A percentile compares a stretch with the other conserved stretches of the same genome.
These are phyloP conservation scores for Pyrrhia umbra DNA, from an alignment of 2,888 invertebrate species.

Conservation along the genomic window DNA sequence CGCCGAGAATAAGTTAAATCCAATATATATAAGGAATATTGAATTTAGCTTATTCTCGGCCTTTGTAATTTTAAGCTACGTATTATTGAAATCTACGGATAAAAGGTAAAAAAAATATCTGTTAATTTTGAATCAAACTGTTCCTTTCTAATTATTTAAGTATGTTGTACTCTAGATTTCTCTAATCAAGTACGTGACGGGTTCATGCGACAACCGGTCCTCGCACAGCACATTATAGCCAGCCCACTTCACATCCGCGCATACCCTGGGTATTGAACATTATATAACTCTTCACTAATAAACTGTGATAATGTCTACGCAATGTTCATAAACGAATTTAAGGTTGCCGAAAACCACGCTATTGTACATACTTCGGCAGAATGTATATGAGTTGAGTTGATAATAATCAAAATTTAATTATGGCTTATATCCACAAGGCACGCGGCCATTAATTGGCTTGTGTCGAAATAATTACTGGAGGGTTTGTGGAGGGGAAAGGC, in stretches of 20 bases:
- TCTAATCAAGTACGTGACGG: slow-evolving; percentile 44
- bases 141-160: slow-evolving; percentile 11
- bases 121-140: neutral
- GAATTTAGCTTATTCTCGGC: neutral
- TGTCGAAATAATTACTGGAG: slow-evolving; percentile 73
- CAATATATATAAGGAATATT: too few species aligned
- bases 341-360: slow-evolving; percentile 53
- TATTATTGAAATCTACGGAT: too few species aligned
- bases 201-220: slow-evolving; percentile 44
- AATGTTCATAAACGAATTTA: slow-evolving; percentile 61
- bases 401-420: slow-evolving; percentile 77
- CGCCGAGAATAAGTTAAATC: too few species aligned
- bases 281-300: slow-evolving; percentile 43
- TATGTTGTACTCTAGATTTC: slow-evolving; percentile 34
- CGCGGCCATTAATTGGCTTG: slow-evolving; percentile 72
- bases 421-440: slow-evolving; percentile 66
- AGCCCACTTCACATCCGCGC: slow-evolving; percentile 12
- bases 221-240: slow-evolving; percentile 26
- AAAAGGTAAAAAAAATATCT: neutral
- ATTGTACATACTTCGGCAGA: slow-evolving; percentile 39
- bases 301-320: slow-evolving; percentile 38
- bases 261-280: slow-evolving; percentile 22
- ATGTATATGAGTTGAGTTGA: slow-evolving; percentile 61
- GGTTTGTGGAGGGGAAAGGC: slow-evolving; percentile 33
- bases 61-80: too few species aligned